Evolutionary conservation across 2,888 invertebrate genomes (phyloP).

Genomic region (Rapana venosa): DNA sequence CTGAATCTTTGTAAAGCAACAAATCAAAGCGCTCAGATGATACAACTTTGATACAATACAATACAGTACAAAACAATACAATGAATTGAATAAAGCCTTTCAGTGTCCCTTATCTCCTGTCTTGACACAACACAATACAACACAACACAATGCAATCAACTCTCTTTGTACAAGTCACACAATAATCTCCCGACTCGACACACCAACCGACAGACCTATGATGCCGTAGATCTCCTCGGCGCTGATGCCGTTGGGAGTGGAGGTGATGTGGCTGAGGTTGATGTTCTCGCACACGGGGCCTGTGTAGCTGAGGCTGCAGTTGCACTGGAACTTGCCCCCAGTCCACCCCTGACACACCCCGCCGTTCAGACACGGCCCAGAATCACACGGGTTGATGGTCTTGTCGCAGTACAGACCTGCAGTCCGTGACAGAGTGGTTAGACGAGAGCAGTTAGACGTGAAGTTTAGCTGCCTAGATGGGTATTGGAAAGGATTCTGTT

Average conservation of each 20-base stretch:
- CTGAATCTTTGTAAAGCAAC: too few relatives aligned
- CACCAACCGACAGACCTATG: slow-evolving; percentile 57
- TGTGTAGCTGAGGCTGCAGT: slow-evolving; percentile 78
- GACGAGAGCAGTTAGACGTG: too few relatives aligned
- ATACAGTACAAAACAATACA: too few relatives aligned
- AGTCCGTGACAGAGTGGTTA: too few relatives aligned
- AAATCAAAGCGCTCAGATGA: too few relatives aligned
- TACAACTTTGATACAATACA: too few relatives aligned
- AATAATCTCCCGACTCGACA: not conserved
- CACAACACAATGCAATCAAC: too few relatives aligned
- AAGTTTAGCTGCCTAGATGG: too few relatives aligned
- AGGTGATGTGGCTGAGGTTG: slow-evolving; percentile 58
- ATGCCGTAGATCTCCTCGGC: slow-evolving; percentile 70
- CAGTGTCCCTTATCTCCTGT: too few relatives aligned
- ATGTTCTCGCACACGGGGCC: slow-evolving; percentile 73
- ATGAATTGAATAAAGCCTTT: too few relatives aligned
- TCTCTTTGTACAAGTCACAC: too few relatives aligned
- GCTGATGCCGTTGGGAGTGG: slow-evolving; percentile 63
- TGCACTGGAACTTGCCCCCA: slow-evolving; percentile 79
- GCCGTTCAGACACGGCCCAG: slow-evolving; percentile 90
- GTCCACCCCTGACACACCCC: slow-evolving; percentile 88
- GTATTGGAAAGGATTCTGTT: too few relatives aligned
- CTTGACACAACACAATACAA: not conserved
- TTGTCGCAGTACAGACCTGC: slow-evolving; percentile 63
- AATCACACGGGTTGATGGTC: slow-evolving; percentile 87